A percentile compares a stretch with the other conserved stretches of the same genome.
phyloP scores from a whole-genome alignment of 92 coral and sea anemone species.

The Muricea muricata region DNA sequence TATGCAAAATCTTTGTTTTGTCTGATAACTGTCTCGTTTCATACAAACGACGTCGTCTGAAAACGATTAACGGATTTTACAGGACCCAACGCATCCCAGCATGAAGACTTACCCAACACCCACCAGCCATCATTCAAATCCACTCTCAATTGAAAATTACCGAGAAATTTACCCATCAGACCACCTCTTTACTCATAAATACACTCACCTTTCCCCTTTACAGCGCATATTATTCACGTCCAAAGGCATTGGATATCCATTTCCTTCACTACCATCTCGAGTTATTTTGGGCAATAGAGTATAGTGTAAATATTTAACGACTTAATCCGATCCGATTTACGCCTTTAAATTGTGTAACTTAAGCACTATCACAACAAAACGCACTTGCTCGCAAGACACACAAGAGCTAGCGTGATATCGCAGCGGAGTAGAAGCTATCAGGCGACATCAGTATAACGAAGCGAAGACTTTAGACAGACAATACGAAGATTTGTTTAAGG shows the following conservation, averaged over 20 bases:
- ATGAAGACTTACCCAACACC: conserved; percentile 20
- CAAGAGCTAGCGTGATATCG: background rate
- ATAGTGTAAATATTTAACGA: conserved; percentile 23
- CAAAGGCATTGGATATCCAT: background rate
- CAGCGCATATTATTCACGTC: background rate
- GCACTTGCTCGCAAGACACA: background rate
- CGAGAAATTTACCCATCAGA: background rate
- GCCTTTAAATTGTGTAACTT: conserved; percentile 1
- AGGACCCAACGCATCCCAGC: conserved; percentile 14
- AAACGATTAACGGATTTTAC: conserved; percentile 28
- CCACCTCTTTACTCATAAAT: background rate
- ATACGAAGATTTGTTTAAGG: background rate
- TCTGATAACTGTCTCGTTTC: background rate
- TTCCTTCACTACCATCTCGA: no score
- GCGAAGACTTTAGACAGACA: no score
- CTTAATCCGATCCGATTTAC: conserved; percentile 22
- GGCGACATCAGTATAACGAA: no score
- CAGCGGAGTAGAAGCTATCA: background rate
- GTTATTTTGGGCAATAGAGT: background rate
- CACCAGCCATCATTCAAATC: background rate
- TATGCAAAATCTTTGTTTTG: background rate
- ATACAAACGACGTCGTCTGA: conserved; percentile 9
- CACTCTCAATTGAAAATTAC: background rate
- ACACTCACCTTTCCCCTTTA: background rate
- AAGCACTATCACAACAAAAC: background rate